Evolutionary conservation across 2,113 vertebrate genomes (phyloP).

Genomic region (Malurus melanocephalus): DNA sequence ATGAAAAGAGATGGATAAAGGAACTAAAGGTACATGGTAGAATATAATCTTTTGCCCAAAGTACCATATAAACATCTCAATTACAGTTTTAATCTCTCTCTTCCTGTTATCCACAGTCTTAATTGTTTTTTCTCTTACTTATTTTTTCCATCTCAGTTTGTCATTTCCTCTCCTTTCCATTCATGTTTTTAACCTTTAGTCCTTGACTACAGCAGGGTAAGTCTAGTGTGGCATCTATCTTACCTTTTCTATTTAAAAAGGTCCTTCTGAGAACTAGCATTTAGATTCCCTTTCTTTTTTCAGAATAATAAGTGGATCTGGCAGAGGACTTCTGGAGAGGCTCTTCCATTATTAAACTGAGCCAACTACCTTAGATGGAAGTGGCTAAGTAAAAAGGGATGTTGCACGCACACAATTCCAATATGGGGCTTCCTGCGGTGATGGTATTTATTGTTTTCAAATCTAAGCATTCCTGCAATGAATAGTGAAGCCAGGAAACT

Average conservation of each 20-base stretch:
- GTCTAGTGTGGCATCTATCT: not conserved
- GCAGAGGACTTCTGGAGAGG: not conserved
- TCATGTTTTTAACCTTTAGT: not conserved
- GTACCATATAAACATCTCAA: not conserved
- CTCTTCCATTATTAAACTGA: not conserved
- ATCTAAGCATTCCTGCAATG: not conserved
- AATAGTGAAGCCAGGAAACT: not conserved
- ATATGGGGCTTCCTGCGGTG: not conserved
- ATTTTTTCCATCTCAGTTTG: not conserved
- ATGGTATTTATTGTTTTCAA: conserved; percentile 28
- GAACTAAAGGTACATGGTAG: not conserved
- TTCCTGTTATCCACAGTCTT: not conserved
- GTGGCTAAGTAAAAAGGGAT: not conserved
- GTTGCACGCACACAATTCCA: not conserved
- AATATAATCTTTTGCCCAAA: not conserved
- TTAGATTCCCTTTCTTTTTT: not conserved
- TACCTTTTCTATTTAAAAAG: not conserved
- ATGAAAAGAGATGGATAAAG: not conserved
- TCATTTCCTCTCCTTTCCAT: not conserved
- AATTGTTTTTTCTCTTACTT: not conserved
- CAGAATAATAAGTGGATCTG: not conserved
- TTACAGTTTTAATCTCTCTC: not conserved
- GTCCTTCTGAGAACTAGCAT: not conserved
- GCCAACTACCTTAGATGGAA: conserved; percentile 36
- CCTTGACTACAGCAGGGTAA: not conserved